These are phyloP conservation scores for Acanthaster planci DNA, from an alignment of 35 echinoderm and acorn worm species.

Conservation along the genomic window DNA sequence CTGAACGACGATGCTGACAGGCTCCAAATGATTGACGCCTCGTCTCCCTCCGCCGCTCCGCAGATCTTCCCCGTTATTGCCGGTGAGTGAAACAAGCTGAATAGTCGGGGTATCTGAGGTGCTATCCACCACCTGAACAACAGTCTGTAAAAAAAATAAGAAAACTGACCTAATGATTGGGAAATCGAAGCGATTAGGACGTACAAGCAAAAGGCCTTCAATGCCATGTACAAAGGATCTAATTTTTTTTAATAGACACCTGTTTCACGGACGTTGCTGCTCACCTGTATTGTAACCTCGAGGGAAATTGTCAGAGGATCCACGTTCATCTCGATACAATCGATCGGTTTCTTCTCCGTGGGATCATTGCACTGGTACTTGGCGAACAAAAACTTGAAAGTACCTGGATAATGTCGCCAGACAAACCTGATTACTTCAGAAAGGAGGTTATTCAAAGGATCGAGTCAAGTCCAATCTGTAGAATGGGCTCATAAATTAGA, in stretches of 20 bases:
- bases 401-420: slow-evolving; percentile 36
- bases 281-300: slow-evolving; percentile 81
- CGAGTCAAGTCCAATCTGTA: neutral
- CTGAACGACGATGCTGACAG: slow-evolving; percentile 61
- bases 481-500: neutral
- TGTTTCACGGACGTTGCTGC: too few relatives aligned
- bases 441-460: neutral
- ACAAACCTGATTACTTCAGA: too few relatives aligned
- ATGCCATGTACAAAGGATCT: too few relatives aligned
- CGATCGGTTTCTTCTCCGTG: slow-evolving; percentile 29
- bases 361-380: slow-evolving; percentile 55
- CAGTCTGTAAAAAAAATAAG: slow-evolving; percentile 42
- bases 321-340: neutral
- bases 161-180: too few relatives aligned
- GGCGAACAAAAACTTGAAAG: slow-evolving; percentile 61
- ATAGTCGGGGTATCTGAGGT: slow-evolving; percentile 49
- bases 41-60: slow-evolving; percentile 37
- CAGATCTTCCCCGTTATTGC: slow-evolving; percentile 61
- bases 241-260: too few relatives aligned
- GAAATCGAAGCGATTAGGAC: too few relatives aligned
- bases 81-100: slow-evolving; percentile 52
- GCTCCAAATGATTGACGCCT: slow-evolving; percentile 76
- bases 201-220: too few relatives aligned
- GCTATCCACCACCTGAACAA: slow-evolving; percentile 57
- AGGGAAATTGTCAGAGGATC: slow-evolving; percentile 61